A percentile compares a stretch with the other conserved stretches of the same genome.
phyloP scores from a whole-genome alignment of 2,888 invertebrate species.

The Pseudococcus longispinus region DNA sequence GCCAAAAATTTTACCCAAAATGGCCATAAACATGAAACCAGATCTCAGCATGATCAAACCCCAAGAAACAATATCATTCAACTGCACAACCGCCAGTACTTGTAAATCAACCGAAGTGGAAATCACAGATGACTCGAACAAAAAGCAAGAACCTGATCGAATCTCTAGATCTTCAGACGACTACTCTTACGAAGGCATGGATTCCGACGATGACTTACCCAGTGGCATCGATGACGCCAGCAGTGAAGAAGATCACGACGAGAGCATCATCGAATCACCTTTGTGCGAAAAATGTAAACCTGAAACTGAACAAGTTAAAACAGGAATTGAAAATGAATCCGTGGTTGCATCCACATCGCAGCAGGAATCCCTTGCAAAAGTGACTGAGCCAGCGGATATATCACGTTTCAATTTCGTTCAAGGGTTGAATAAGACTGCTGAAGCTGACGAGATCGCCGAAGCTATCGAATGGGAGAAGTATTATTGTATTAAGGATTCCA shows the following conservation, averaged over 20 bases:
- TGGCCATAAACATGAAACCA: background rate
- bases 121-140: background rate
- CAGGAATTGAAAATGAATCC: background rate
- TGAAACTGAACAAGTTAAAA: background rate
- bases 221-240: slow-evolving; percentile 17
- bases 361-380: background rate
- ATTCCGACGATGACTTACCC: slow-evolving; percentile 37
- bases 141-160: background rate
- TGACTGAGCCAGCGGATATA: background rate
- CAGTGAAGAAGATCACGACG: slow-evolving; percentile 19
- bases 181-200: slow-evolving; percentile 20
- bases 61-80: background rate
- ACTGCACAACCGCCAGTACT: background rate
- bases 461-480: slow-evolving; percentile 36
- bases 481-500: slow-evolving; percentile 27
- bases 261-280: background rate
- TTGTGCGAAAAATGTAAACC: background rate
- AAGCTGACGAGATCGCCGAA: background rate
- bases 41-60: background rate
- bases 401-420: background rate
- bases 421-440: background rate
- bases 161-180: slow-evolving; percentile 5
- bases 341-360: background rate
- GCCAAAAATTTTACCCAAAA: slow-evolving; percentile 65
- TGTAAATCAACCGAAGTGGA: background rate